These are phyloP conservation scores for Tachina lurida DNA, from an alignment of 2,888 invertebrate species.

Conservation along the genomic window DNA sequence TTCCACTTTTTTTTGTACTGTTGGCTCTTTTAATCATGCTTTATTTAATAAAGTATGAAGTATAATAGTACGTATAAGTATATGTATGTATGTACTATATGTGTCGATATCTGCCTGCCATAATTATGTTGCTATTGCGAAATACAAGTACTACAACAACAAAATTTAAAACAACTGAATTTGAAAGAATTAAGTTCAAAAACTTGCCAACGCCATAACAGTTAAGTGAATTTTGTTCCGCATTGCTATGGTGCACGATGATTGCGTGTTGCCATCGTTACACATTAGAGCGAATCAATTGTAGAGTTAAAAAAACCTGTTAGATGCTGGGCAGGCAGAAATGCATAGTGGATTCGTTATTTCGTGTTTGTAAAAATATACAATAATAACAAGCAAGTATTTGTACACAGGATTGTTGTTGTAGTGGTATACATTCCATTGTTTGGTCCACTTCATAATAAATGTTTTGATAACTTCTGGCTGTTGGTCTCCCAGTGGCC, in stretches of 20 bases:
- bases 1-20: neutral
- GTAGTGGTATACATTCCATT: constrained; percentile 45
- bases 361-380: neutral
- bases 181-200: constrained; percentile 61
- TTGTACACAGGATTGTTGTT: constrained; percentile 22
- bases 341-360: neutral
- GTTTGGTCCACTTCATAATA: constrained; percentile 30
- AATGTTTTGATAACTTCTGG: constrained; percentile 28
- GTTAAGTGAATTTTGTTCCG: constrained; percentile 65
- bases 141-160: constrained; percentile 23
- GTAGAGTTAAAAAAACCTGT: constrained; percentile 40
- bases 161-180: constrained; percentile 33
- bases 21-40: neutral
- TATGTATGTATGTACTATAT: neutral
- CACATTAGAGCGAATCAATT: constrained; percentile 31
- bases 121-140: constrained; percentile 29
- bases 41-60: neutral
- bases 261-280: constrained; percentile 60
- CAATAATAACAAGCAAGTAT: neutral
- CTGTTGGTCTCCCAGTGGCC: constrained; percentile 5
- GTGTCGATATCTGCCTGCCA: neutral
- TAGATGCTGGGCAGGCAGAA: constrained; percentile 5
- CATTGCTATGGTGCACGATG: constrained; percentile 52
- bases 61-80: neutral
- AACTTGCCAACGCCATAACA: constrained; percentile 46